Base-by-base conservation (phyloP, 2,888 invertebrate species). In the Orthonevra nobilis region DNA sequence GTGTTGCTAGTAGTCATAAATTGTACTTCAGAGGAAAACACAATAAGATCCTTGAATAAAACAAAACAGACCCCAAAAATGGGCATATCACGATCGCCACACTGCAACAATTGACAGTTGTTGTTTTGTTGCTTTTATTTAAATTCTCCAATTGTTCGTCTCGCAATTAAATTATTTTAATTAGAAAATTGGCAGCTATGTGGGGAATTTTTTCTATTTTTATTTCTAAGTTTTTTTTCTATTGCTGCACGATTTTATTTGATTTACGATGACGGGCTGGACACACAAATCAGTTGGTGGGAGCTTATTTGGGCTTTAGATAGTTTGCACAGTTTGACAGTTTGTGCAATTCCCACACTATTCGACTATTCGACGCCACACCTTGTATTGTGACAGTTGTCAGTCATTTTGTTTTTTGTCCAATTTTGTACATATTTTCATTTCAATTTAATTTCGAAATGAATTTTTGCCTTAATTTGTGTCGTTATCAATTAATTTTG, bases 131-230 rank as follows among this genome's bases (percentile, higher is more conserved):
- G n/a, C n/a, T 61, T 61, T 73, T 73, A 66, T 73, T 77, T 61
- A 79, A 73, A 61, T 60, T 44, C 30, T 42, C 10, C 32, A 56
- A 12, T 46, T 36, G 36, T 58, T 17, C 23, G 9, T 5, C 6
- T 38, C 66, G 58, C 72, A 64, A 64, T 77, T 77, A 58, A 70
- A 72, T 73, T 48, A 73, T 61, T 79, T 73, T 79, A 79, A 79
- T 73, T 79, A 79, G 73, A 73, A 73, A 73, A 68, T 68, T 61
- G 17, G 30, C 12, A 38, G 44, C 30, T 20, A 44, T 52, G 50
- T 48, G 46, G 32, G 28, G 60, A 40, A 40, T 61, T 58, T 46
- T 44, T 20, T 4, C 12, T 20, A 12, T 7, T 44, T 56, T 14
- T 17, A 64, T 32, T n/a, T n/a, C n/a, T n/a, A n/a, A n/a, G n/a